Base-by-base conservation (phyloP, 1,140 invertebrate genomes). In the Lordiphosa stackelbergi region DNA sequence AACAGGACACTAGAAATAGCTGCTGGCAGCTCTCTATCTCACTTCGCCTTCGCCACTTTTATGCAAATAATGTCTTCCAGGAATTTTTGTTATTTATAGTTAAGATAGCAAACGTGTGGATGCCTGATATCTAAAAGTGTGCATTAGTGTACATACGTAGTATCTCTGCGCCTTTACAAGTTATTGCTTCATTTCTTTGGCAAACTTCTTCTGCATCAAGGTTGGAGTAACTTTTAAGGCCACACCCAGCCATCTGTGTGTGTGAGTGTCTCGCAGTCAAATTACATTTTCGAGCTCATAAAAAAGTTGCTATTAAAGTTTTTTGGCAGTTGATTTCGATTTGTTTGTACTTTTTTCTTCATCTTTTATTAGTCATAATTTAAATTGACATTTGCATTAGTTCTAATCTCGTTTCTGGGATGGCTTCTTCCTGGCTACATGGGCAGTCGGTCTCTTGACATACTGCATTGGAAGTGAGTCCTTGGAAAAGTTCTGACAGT, bases 61-160 rank as follows among this genome's bases (percentile, higher is more conserved):
- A 83, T 83, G 77, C 78, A 83, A 83, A 81, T 81, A 84, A 84
- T 85, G 79, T 84, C 69, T 85, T 84, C 55, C 69, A 73, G 78
- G 77, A 83, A 83, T 83, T 84, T 84, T 78, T 70, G 78, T 84
- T 78, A 83, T 84, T 84, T 83, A 83, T 83, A 84, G 78, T 73
- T 78, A 84, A 83, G 78, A 83, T 83, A 83, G 61, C 73, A 66
- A 73, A 83, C 78, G 78, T 83, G 78, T 70, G 77, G 77, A 84
- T 81, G 78, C 55, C 77, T 69, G 62, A 58, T 72, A 81, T 83
- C 62, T 75, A 61, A 73, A 51, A 66, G 54, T 70, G 74, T 73
- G 75, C 75, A 74, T 81, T 70, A 68, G 71, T 68, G 34, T 56
- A 31, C 10, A 24, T 62, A 34, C 52, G 34, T 62, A 11, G 34